Base-by-base conservation (phyloP, 2,888 invertebrate species). In the Drosophila mimetica region DNA sequence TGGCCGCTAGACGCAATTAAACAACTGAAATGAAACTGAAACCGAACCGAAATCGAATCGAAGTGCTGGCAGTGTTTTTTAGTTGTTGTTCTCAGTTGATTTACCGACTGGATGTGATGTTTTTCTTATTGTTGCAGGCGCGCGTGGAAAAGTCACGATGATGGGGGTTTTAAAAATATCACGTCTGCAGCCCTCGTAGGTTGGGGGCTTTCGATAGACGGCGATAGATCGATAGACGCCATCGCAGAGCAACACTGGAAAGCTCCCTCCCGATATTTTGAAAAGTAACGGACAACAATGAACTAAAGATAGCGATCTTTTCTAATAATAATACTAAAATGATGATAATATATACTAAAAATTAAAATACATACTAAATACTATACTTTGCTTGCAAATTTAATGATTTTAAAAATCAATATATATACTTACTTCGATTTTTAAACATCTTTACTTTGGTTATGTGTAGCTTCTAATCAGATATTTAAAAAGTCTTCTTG, bases 1-100 rank as follows among this genome's bases (percentile, higher is more conserved):
- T 51, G 63, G 69, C 69, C 46, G 46, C 46, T 55, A 32, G 47
- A 46, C 46, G 46, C 69, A 67, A 65, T 65, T 55, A 54, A 66
- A 46, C 67, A 67, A 65, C 67, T 65, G 63, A 61, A 48, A 48
- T 13, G 52, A 44, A 54, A 58, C 54, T 13, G 39, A 39, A 16
- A 54, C 30, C 37, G 57, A 41, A 54, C 41, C 9, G 41, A 41
- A n/a, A 54, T 20, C 30, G 58, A 58, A 41, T 39, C 28, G 44
- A 58, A 41, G 39, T 41, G 58, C 59, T 59, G 60, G 50, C 64
- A 58, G 37, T 44, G 32, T 60, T 60, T 39, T 39, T 34, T 16
- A 32, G 25, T 48, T 36, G 47, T 61, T 63, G 61, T 63, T 34
- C 14, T 16, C 28, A 30, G 30, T 22, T 46, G 42, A 20, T 37